A percentile compares a stretch with the other conserved stretches of the same genome.
phyloP scores from a whole-genome alignment of 2,888 invertebrate genomes.

The Drosophila anomelani region DNA sequence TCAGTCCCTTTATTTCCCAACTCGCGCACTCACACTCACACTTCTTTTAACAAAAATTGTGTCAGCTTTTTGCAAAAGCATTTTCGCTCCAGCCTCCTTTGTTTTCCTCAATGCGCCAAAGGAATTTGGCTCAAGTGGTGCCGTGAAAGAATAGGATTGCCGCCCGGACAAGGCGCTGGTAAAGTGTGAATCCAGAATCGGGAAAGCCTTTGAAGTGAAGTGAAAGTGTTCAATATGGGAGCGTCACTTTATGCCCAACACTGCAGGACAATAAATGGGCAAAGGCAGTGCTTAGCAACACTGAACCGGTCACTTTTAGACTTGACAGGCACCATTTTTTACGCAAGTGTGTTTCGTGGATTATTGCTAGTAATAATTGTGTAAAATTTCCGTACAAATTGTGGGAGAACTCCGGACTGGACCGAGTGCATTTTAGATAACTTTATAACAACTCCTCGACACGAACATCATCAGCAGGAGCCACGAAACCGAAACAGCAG shows the following conservation, averaged over 20 bases:
- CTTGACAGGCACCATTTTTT: slow-evolving; percentile 23
- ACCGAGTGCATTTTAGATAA: slow-evolving; percentile 3
- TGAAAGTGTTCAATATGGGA: slow-evolving; percentile 31
- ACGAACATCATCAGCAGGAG: neutral
- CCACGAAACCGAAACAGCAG: neutral
- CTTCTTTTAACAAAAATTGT: slow-evolving; percentile 54
- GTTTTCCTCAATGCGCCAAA: slow-evolving; percentile 71
- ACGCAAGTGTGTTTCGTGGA: slow-evolving; percentile 20
- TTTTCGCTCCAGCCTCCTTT: slow-evolving; percentile 48
- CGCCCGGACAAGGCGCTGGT: neutral
- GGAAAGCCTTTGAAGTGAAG: slow-evolving; percentile 32
- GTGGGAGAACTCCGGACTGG: slow-evolving; percentile 4
- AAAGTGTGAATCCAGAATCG: slow-evolving; percentile 16
- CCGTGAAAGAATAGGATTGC: slow-evolving; percentile 29
- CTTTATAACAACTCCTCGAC: neutral
- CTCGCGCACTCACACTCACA: neutral
- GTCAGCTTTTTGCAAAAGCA: slow-evolving; percentile 54
- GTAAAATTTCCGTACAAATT: slow-evolving; percentile 42
- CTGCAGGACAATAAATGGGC: neutral
- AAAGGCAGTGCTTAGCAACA: slow-evolving; percentile 8
- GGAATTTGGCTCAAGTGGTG: slow-evolving; percentile 70
- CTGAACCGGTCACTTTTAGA: slow-evolving; percentile 5
- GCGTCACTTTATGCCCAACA: slow-evolving; percentile 28
- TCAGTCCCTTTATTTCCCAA: slow-evolving; percentile 30
- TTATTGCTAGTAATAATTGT: slow-evolving; percentile 37